These are phyloP conservation scores for Manis crassicaudata DNA, from an alignment of 2,797 vertebrate species.

Conservation along the genomic window DNA sequence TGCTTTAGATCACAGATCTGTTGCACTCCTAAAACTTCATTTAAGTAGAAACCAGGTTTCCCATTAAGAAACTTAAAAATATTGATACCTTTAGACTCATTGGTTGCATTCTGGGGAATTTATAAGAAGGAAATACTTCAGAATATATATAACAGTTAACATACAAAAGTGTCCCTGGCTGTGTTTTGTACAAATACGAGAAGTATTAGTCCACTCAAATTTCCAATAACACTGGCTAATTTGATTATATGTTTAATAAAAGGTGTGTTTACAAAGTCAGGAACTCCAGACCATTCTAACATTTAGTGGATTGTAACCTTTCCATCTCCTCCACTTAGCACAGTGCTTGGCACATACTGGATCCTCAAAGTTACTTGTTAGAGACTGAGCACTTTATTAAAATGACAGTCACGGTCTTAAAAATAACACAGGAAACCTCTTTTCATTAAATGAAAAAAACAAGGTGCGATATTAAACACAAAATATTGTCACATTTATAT, in stretches of 20 bases:
- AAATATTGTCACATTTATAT: neutral
- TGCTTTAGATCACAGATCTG: neutral
- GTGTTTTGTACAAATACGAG: neutral
- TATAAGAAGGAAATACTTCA: neutral
- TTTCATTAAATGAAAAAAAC: neutral
- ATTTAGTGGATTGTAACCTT: neutral
- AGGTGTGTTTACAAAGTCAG: neutral
- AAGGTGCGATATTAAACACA: neutral
- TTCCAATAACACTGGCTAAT: neutral
- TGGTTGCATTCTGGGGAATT: neutral
- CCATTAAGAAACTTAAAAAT: constrained; percentile 20
- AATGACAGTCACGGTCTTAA: neutral
- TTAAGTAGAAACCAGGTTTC: constrained; percentile 4
- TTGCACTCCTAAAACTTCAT: neutral
- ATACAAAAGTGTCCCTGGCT: neutral
- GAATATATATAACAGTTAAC: neutral
- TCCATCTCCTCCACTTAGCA: neutral
- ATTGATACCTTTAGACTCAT: neutral
- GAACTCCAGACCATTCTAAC: neutral
- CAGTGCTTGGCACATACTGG: neutral
- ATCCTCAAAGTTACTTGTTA: neutral
- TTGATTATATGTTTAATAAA: neutral
- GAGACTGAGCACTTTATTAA: neutral
- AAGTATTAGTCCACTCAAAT: neutral
- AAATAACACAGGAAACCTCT: neutral